Evolutionary conservation across 2,113 vertebrate genomes (phyloP).

Genomic region (Carettochelys insculpta): DNA sequence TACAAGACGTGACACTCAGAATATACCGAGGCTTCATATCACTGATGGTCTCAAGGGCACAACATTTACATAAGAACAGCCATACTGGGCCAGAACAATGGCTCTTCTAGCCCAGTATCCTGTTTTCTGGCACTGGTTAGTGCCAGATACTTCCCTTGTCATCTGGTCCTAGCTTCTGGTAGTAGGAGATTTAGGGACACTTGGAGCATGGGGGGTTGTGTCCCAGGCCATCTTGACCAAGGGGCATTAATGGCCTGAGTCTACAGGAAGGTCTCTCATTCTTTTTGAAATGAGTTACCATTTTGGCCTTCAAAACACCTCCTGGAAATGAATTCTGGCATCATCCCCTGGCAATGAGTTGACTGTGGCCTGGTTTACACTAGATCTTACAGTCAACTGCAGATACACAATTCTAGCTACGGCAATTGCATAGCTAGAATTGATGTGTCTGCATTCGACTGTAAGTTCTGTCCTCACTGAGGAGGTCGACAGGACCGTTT

Average conservation of each 20-base stretch:
- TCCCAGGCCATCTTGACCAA: neutral
- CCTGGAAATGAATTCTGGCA: too few species aligned
- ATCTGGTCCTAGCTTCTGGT: neutral
- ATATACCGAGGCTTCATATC: neutral
- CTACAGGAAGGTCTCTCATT: neutral
- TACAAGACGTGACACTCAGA: neutral
- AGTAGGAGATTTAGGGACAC: neutral
- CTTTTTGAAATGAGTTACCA: neutral
- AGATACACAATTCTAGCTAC: too few species aligned
- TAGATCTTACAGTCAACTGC: too few species aligned
- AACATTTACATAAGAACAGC: neutral
- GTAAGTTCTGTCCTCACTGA: too few species aligned
- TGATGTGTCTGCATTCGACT: too few species aligned
- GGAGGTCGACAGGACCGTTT: too few species aligned
- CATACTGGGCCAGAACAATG: neutral
- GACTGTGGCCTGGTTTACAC: too few species aligned
- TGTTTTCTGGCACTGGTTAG: neutral
- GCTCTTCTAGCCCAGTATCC: neutral
- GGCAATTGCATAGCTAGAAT: too few species aligned
- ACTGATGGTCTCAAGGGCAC: neutral
- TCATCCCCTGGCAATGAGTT: neutral
- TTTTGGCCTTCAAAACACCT: neutral
- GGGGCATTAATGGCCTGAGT: neutral
- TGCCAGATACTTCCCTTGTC: neutral
- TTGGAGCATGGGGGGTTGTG: neutral